phyloP scores from a whole-genome alignment of 2,888 invertebrate genomes.

The Meteorus colon region DNA sequence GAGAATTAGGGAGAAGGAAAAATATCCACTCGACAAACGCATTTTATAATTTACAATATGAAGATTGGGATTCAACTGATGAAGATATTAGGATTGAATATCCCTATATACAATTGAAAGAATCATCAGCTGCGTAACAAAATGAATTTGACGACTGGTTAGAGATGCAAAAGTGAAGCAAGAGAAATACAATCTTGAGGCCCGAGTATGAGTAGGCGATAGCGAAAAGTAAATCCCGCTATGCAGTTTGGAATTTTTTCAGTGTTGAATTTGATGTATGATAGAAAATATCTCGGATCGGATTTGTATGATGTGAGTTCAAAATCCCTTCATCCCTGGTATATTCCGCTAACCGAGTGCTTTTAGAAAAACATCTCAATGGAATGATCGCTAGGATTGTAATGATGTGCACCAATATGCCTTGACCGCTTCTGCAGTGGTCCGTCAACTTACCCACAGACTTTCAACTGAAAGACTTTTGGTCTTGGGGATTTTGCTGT shows the following conservation, averaged over 20 bases:
- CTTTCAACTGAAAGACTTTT: conserved; percentile 36
- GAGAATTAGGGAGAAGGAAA: background rate
- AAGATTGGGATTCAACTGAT: conserved; percentile 19
- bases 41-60: conserved; percentile 17
- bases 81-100: conserved; percentile 14
- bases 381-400: conserved; percentile 31
- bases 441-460: conserved; percentile 44
- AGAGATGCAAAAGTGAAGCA: background rate
- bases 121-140: background rate
- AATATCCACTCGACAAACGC: background rate
- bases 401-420: conserved; percentile 27
- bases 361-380: conserved; percentile 52
- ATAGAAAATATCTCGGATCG: conserved; percentile 3
- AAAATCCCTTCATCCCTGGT: conserved; percentile 38
- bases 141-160: background rate
- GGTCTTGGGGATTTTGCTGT: conserved; percentile 36
- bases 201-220: background rate
- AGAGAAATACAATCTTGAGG: background rate
- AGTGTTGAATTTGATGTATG: background rate
- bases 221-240: background rate
- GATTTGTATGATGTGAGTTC: conserved; percentile 52
- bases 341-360: conserved; percentile 54
- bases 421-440: conserved; percentile 36
- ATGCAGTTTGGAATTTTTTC: conserved; percentile 1
- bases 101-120: background rate